Evolutionary conservation across 2,888 invertebrate genomes (phyloP).

Genomic region (Eremobia ochroleuca): DNA sequence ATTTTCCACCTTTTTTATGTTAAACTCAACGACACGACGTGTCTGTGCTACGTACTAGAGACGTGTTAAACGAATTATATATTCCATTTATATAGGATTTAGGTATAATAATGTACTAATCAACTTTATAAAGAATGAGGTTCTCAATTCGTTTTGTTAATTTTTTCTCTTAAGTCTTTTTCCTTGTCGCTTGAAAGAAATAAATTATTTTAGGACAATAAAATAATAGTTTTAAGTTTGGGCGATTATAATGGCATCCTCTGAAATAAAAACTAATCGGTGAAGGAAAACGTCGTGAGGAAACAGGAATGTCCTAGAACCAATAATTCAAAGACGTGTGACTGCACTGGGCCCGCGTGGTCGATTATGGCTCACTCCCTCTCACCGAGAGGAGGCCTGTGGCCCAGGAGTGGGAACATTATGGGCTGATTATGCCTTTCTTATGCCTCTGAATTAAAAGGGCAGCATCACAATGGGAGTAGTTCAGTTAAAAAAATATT

Average conservation of each 20-base stretch:
- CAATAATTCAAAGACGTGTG: neutral
- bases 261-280: neutral
- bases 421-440: neutral
- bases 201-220: neutral
- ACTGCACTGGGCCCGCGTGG: neutral
- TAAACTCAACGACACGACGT: conserved; percentile 33
- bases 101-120: conserved; percentile 4
- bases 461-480: neutral
- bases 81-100: conserved; percentile 30
- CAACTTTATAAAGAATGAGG: neutral
- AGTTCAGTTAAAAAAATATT: neutral
- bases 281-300: neutral
- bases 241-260: neutral
- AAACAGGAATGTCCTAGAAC: neutral
- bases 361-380: neutral
- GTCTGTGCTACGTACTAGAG: conserved; percentile 47
- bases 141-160: neutral
- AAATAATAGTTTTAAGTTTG: neutral
- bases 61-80: conserved; percentile 26
- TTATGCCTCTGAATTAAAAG: neutral
- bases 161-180: neutral
- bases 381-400: neutral
- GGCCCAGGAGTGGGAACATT: neutral
- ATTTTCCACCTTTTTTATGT: conserved; percentile 56
- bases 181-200: neutral